A percentile compares a stretch with the other conserved stretches of the same genome.
Evolutionary conservation across 1,140 invertebrate genomes (phyloP).

Genomic region (Polypedilum pembai): DNA sequence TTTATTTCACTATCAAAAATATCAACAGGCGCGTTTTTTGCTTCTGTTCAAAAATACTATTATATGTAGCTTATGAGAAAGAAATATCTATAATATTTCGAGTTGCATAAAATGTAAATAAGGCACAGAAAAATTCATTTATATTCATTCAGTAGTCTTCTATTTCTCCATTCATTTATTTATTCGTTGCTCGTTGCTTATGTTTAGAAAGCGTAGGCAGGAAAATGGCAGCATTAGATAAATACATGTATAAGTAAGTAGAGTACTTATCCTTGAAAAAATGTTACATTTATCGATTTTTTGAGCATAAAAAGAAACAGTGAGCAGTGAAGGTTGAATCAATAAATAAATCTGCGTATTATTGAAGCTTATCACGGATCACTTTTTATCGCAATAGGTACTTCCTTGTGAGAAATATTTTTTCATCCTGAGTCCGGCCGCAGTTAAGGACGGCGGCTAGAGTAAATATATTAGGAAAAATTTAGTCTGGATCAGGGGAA

Average conservation of each 20-base stretch:
- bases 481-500: too few relatives aligned
- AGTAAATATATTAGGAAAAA: too few relatives aligned
- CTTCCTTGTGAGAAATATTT: neutral
- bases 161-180: neutral
- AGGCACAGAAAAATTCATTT: neutral
- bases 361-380: slow-evolving; percentile 4
- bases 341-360: neutral
- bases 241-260: slow-evolving; percentile 5
- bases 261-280: neutral
- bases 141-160: slow-evolving; percentile 15
- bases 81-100: too few relatives aligned
- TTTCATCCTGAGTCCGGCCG: neutral
- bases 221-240: neutral
- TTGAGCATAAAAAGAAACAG: neutral
- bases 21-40: too few relatives aligned
- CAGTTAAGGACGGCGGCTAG: too few relatives aligned
- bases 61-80: too few relatives aligned
- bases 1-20: too few relatives aligned
- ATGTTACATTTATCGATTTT: neutral
- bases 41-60: too few relatives aligned
- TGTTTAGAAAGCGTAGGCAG: neutral
- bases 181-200: neutral
- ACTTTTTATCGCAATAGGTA: neutral
- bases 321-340: too few relatives aligned
- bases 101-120: neutral